A percentile compares a stretch with the other conserved stretches of the same genome.
Evolutionary conservation across 2,797 vertebrate species (phyloP).

Genomic region (Sebastes itinus): DNA sequence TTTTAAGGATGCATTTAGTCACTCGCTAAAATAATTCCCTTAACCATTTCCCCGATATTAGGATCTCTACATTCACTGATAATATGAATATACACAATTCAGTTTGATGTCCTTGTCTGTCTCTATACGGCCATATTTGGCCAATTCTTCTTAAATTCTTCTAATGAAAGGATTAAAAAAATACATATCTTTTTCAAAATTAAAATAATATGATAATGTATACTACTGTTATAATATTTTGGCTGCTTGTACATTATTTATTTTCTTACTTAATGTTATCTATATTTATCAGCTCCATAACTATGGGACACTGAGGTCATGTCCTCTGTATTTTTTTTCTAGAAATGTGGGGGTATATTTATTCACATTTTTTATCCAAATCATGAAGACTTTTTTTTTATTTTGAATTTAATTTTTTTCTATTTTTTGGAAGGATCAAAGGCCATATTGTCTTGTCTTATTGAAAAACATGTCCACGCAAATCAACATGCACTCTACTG

Average conservation of each 20-base stretch:
- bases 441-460: neutral
- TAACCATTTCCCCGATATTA: neutral
- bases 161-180: neutral
- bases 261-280: neutral
- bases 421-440: constrained; percentile 23
- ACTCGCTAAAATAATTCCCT: constrained; percentile 17
- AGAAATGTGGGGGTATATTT: neutral
- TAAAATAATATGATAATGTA: neutral
- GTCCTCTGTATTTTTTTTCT: neutral
- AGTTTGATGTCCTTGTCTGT: neutral
- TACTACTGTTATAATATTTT: neutral
- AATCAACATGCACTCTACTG: neutral
- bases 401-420: neutral
- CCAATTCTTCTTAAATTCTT: neutral
- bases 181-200: neutral
- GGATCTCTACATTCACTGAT: neutral
- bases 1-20: constrained; percentile 13
- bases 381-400: neutral
- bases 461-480: neutral
- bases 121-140: neutral
- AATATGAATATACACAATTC: constrained; percentile 20
- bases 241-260: neutral
- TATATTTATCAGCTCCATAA: neutral
- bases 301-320: neutral
- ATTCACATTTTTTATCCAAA: neutral